Conservation (phyloP, 2,113 vertebrate species). For the Ranitomeya imitator region DNA sequence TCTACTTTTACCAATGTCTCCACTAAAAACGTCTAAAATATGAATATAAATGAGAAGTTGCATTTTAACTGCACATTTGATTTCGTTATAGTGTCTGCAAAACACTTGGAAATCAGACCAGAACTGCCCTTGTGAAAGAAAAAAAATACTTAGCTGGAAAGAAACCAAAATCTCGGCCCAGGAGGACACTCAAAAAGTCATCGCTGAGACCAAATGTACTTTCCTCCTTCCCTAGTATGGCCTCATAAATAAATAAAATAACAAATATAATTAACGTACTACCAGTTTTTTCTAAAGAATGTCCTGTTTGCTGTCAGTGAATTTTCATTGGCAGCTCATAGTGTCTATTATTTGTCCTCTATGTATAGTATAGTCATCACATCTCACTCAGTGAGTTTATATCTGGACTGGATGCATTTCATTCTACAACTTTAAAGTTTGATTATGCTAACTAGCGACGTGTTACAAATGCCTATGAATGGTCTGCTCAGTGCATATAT, state of each 20-base stretch:
- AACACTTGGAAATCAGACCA: neutral
- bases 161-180: neutral
- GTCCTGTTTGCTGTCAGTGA: neutral
- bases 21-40: neutral
- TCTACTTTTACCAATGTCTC: neutral
- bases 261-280: neutral
- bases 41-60: neutral
- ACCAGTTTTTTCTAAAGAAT: neutral
- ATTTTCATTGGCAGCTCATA: constrained; percentile 21
- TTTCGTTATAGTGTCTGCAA: neutral
- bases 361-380: constrained; percentile 4
- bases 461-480: constrained; percentile 33
- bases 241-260: constrained; percentile 8
- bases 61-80: neutral
- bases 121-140: neutral
- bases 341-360: neutral
- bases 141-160: neutral
- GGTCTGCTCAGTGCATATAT: constrained; percentile 4
- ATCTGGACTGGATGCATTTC: constrained; percentile 18
- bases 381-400: neutral
- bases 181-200: constrained; percentile 15
- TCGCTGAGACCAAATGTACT: neutral
- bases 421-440: constrained; percentile 15
- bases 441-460: neutral
- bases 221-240: neutral